Base-by-base conservation (phyloP, 2,888 invertebrate species). In the Parochlus steinenii region DNA sequence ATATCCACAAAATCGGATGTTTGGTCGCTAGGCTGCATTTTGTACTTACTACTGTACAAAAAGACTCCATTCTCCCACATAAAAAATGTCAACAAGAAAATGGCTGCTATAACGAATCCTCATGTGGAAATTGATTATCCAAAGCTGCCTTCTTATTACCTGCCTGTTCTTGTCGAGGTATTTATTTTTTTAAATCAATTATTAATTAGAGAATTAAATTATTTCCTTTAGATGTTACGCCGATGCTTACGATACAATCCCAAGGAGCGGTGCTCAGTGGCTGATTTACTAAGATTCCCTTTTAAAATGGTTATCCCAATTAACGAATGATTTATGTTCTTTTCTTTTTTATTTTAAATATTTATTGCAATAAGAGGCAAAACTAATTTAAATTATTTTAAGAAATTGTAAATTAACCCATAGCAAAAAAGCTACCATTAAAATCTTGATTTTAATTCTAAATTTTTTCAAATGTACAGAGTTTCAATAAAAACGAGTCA, bases 21-120 rank as follows among this genome's bases (percentile, higher is more conserved):
- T 33, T 97, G 97, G 97, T 92, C 93, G 0, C 64, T 97, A 44
- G 97, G 97, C 15, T 95, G 93, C 55, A 97, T 97, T 50, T 65
- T 97, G 41, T 97, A 93, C 63, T 74, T 83, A 55, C 65, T 97
- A 58, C 72, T 90, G 25, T 95, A 90, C 56, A 81, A 83, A 1
- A 69, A 69, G 47, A 87, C 92, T 2, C 97, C 97, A 1, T 97
- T 93, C 59, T 77, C 82, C 25, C 77, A 87, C 55, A 72, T 89
- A 43, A 63, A 64, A 24, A 66, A 74, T 44, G 67, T 71, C 41
- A 67, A 73, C 53, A 69, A 70, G 24, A 89, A 89, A 60, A 64
- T 85, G 34, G 67, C 66, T 44, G 81, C 81, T 39, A 87, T 92
- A 44, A 69, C 72, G 30, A 75, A 77, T 58, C 74, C 77, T 7